phyloP scores from a whole-genome alignment of 92 coral and sea anemone species.

The Meandrina meandrites region DNA sequence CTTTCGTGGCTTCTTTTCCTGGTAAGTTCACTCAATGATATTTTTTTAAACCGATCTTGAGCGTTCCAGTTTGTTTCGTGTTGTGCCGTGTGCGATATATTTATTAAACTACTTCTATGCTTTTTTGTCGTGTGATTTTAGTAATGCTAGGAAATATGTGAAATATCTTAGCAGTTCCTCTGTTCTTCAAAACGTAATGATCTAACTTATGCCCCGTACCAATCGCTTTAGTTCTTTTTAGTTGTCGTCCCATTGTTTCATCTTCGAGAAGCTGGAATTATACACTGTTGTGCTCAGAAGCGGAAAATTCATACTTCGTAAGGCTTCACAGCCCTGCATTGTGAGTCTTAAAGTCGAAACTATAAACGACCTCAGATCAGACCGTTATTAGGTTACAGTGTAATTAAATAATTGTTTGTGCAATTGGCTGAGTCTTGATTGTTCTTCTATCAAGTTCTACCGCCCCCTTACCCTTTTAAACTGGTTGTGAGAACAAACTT shows the following conservation, averaged over 20 bases:
- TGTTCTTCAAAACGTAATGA: not conserved
- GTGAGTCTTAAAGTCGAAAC: not conserved
- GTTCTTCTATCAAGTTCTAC: not conserved
- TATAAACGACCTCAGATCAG: not conserved
- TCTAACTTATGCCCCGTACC: not conserved
- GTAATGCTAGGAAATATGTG: not conserved
- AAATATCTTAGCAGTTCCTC: not conserved
- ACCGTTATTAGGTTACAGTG: not conserved
- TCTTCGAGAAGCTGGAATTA: not conserved
- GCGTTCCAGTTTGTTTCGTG: not conserved
- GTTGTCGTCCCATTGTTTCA: not conserved
- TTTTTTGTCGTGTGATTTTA: not conserved
- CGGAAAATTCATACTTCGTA: not conserved
- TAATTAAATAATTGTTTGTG: not conserved
- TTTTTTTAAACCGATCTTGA: not conserved
- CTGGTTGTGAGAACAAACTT: not conserved
- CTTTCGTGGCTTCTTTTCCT: constrained; percentile 64
- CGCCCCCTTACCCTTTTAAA: not conserved
- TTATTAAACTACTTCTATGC: not conserved
- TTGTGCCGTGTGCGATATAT: not conserved
- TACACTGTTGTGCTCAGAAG: not conserved
- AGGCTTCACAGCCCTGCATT: not conserved
- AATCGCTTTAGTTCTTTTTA: too few species aligned
- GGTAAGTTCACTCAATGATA: constrained; percentile 43
- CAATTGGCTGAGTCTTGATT: not conserved